These are phyloP conservation scores for Phytoseiulus persimilis DNA, from an alignment of 2,888 invertebrate genomes.

Conservation along the genomic window DNA sequence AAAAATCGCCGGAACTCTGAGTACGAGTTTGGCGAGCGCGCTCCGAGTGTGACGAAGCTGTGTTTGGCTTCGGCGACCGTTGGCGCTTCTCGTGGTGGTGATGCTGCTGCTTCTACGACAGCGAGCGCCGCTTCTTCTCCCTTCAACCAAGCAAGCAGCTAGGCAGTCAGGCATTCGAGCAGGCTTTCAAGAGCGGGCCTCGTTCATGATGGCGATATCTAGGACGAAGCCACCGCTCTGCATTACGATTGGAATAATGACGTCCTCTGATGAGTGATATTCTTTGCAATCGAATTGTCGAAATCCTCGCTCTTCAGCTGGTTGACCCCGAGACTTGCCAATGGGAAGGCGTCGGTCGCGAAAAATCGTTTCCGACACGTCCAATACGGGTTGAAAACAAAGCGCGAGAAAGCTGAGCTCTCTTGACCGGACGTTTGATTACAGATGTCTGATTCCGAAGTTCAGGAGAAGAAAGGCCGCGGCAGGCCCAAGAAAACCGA, in stretches of 20 bases:
- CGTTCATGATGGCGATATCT: background rate
- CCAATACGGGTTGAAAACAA: too few species aligned
- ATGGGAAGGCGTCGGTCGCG: too few species aligned
- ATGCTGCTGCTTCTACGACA: background rate
- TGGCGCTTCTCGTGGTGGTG: background rate
- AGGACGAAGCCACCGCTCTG: background rate
- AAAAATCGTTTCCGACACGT: too few species aligned
- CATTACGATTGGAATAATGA: background rate
- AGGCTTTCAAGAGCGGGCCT: background rate
- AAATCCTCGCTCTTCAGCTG: too few species aligned
- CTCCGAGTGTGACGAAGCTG: background rate
- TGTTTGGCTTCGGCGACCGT: constrained; percentile 5
- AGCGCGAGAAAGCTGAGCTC: background rate
- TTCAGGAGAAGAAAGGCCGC: constrained; percentile 29
- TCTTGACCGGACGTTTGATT: background rate
- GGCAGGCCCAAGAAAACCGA: constrained; percentile 31
- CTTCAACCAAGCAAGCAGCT: background rate
- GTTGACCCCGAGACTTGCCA: too few species aligned
- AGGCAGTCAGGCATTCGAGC: background rate
- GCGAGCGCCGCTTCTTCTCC: constrained; percentile 5
- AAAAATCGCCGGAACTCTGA: background rate
- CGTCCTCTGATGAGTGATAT: background rate
- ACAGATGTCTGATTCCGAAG: constrained; percentile 33
- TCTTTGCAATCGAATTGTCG: background rate
- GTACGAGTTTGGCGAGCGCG: background rate